Evolutionary conservation across 2,797 vertebrate species (phyloP).

Genomic region (Pseudomugil tenellus): DNA sequence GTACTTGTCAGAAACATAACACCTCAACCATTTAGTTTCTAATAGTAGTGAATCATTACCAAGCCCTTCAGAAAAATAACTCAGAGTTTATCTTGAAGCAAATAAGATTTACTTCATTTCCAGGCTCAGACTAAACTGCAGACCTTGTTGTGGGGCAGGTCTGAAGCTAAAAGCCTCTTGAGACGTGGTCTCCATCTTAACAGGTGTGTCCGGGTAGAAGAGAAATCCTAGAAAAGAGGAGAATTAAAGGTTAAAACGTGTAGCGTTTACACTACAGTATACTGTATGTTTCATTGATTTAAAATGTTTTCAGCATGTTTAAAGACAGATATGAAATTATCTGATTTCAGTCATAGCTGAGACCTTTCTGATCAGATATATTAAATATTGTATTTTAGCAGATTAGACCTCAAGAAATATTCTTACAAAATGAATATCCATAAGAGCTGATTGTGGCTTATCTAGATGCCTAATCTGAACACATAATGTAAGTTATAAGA

Average conservation of each 20-base stretch:
- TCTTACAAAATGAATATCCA: not conserved
- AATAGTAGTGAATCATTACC: not conserved
- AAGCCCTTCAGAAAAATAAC: conserved; percentile 3
- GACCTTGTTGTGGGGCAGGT: conserved; percentile 46
- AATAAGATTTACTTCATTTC: conserved; percentile 33
- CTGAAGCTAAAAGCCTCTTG: conserved; percentile 70
- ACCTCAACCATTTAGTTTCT: not conserved
- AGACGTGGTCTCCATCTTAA: conserved; percentile 78
- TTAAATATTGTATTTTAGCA: not conserved
- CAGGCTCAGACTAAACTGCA: conserved; percentile 54
- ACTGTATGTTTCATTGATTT: not conserved
- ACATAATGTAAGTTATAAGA: not conserved
- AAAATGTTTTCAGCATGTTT: not conserved
- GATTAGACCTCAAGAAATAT: not conserved
- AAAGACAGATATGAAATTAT: not conserved
- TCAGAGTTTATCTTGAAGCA: conserved; percentile 12
- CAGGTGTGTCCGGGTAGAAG: conserved; percentile 75
- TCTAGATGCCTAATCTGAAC: too few species aligned
- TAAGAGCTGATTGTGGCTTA: too few species aligned
- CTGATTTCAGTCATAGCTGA: not conserved
- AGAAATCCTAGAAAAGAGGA: conserved; percentile 61
- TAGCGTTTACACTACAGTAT: not conserved
- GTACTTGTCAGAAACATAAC: not conserved
- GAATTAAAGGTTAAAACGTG: not conserved
- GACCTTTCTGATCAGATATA: not conserved